phyloP scores from a whole-genome alignment of 92 coral and sea anemone species.

The Isaurus tuberculatus region DNA sequence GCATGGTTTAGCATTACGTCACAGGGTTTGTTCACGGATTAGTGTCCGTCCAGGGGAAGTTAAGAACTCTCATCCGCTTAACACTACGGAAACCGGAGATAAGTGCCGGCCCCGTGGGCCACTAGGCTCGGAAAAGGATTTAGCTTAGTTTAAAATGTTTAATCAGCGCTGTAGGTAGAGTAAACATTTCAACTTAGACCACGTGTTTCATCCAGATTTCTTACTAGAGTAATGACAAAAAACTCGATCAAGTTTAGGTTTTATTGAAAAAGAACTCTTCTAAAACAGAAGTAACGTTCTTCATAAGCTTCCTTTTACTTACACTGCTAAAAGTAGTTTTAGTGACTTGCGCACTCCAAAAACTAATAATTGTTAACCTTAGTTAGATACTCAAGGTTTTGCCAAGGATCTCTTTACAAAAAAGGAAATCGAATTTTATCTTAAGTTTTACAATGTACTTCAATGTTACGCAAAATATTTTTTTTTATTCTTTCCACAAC shows the following conservation, averaged over 20 bases:
- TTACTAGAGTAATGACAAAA: not conserved
- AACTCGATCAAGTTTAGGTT: not conserved
- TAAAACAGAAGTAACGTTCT: slow-evolving; percentile 20
- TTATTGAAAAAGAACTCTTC: slow-evolving; percentile 45
- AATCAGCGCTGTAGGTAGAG: no score
- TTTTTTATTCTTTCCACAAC: not conserved
- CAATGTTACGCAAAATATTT: not conserved
- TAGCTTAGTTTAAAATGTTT: no score
- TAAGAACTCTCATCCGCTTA: no score
- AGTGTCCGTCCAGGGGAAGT: no score
- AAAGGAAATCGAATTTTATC: not conserved
- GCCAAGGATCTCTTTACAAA: slow-evolving; percentile 29
- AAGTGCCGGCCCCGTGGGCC: no score
- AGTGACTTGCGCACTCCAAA: not conserved
- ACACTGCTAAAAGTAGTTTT: not conserved
- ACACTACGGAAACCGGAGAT: no score
- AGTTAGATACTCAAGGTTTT: slow-evolving; percentile 4
- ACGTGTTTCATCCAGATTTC: no score
- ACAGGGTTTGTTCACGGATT: no score
- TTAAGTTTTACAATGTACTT: slow-evolving; percentile 9
- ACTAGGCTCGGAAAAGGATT: no score
- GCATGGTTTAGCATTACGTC: no score
- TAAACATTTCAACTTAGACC: no score
- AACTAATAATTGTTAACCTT: not conserved
- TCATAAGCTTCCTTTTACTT: slow-evolving; percentile 1